phyloP scores from a whole-genome alignment of 2,797 vertebrate species.

The Cichlasoma orientale region DNA sequence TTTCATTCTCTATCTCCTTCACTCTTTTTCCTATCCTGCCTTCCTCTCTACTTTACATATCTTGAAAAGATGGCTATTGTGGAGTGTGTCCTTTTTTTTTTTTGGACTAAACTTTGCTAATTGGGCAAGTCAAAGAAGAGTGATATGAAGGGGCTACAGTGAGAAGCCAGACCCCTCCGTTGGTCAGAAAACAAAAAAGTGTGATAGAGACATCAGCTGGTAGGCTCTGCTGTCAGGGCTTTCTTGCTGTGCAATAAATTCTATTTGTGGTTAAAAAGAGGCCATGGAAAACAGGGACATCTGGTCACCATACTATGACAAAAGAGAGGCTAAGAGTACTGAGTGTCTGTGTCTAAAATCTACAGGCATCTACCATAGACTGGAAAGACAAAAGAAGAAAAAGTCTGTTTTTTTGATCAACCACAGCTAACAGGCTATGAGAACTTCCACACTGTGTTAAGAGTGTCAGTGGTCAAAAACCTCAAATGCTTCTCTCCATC shows the following conservation, averaged over 20 bases:
- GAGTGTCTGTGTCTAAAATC: slow-evolving; percentile 21
- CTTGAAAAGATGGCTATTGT: not conserved
- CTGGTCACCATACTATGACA: slow-evolving; percentile 10
- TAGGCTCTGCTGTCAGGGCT: not conserved
- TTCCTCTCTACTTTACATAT: not conserved
- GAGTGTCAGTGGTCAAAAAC: slow-evolving; percentile 52
- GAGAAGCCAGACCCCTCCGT: not conserved
- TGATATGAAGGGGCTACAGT: not conserved
- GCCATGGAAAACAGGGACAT: not conserved
- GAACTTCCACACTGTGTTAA: slow-evolving; percentile 36
- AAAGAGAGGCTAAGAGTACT: slow-evolving; percentile 31
- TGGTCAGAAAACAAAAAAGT: not conserved
- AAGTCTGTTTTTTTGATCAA: slow-evolving; percentile 39
- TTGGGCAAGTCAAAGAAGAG: not conserved
- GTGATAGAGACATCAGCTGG: not conserved
- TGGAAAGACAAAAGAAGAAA: not conserved
- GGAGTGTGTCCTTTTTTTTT: not conserved
- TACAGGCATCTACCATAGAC: slow-evolving; percentile 11
- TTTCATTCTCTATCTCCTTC: not conserved
- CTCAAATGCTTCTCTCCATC: slow-evolving; percentile 41
- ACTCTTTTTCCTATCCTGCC: not conserved
- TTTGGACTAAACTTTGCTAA: not conserved
- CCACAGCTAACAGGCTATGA: slow-evolving; percentile 34
- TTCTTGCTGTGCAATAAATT: not conserved
- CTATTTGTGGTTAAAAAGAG: not conserved